Conservation (phyloP, 1,140 invertebrate genomes). For the Lasioglossum baleicum region DNA sequence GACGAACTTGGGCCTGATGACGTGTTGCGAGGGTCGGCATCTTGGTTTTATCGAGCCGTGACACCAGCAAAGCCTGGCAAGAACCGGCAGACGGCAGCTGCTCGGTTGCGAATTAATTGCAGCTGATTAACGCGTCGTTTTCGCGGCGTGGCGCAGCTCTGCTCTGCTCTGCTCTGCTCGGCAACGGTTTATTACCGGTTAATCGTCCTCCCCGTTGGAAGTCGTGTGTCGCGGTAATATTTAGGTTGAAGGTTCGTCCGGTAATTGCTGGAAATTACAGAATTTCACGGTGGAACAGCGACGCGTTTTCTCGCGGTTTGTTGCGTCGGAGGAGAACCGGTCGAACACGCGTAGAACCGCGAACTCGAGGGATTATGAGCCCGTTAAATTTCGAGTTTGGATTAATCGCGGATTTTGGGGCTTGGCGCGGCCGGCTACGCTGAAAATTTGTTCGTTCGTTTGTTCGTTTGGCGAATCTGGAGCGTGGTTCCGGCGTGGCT, state of each 20-base stretch:
- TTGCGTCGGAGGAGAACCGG: constrained; percentile 6
- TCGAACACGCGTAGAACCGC: constrained; percentile 2
- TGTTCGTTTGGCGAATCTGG: neutral
- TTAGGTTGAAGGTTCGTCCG: constrained; percentile 8
- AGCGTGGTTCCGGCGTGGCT: neutral
- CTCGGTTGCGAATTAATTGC: neutral
- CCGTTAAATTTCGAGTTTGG: constrained; percentile 43
- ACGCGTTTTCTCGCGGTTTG: neutral
- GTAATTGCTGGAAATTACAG: constrained; percentile 20
- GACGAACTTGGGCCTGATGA: too few species aligned
- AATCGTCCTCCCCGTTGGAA: neutral
- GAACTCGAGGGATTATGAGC: constrained; percentile 34
- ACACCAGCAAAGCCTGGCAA: neutral
- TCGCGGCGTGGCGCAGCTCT: neutral
- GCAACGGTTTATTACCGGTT: constrained; percentile 13
- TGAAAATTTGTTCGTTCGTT: neutral
- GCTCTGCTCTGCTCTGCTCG: too few species aligned
- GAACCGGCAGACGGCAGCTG: neutral
- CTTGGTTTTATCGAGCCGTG: too few species aligned
- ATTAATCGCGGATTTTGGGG: constrained; percentile 34
- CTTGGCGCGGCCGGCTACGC: neutral
- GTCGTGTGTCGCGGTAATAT: constrained; percentile 21
- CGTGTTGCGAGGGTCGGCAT: too few species aligned
- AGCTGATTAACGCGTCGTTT: neutral
- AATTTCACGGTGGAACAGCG: neutral